Conservation (phyloP, 2,888 invertebrate species). For the Agriopis marginaria region DNA sequence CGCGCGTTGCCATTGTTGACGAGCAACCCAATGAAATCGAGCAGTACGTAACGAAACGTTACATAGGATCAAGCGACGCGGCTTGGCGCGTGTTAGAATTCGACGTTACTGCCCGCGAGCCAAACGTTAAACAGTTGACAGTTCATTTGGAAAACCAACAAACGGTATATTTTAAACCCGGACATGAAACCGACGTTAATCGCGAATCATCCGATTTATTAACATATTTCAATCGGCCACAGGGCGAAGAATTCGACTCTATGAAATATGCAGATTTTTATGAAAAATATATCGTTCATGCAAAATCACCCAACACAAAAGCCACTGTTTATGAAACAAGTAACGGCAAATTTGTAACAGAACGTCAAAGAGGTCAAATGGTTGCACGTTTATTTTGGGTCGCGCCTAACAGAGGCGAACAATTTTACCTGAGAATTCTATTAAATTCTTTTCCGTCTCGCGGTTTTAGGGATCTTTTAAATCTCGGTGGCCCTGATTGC, state of each 20-base stretch:
- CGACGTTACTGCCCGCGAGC: constrained; percentile 25
- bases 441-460: neutral
- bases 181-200: neutral
- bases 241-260: constrained; percentile 4
- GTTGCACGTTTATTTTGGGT: constrained; percentile 27
- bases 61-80: constrained; percentile 19
- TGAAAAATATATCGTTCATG: neutral
- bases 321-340: constrained; percentile 2
- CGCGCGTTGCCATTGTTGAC: constrained; percentile 12
- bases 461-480: neutral
- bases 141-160: constrained; percentile 16
- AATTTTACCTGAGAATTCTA: constrained; percentile 27
- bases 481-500: neutral
- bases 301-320: neutral
- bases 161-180: constrained; percentile 11
- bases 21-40: neutral
- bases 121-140: constrained; percentile 11
- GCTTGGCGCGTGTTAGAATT: constrained; percentile 24
- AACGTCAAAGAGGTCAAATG: constrained; percentile 15
- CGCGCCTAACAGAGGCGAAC: constrained; percentile 30
- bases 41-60: constrained; percentile 13
- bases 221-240: constrained; percentile 23
- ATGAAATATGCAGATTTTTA: neutral
- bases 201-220: constrained; percentile 10
- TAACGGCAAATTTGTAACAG: constrained; percentile 20